Base-by-base conservation (phyloP, 2,888 invertebrate species). In the Mythimna pallens region DNA sequence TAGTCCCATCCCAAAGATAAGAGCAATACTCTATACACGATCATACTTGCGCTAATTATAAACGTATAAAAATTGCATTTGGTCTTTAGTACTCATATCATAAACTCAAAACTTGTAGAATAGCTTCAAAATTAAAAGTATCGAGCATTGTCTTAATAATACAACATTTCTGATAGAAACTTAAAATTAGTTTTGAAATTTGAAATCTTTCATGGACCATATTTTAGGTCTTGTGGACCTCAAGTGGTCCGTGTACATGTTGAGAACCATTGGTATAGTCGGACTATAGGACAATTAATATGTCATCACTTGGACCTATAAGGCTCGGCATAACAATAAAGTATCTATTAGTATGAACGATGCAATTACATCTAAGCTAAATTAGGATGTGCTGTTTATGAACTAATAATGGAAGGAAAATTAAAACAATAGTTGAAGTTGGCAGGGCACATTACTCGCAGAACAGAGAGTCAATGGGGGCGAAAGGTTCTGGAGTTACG, bases 271-370 rank as follows among this genome's bases (percentile, higher is more conserved):
- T n/a, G 34, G 8, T 5, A 10, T 58, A 67, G 57, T 47, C 58
- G 55, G 55, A 70, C 82, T 82, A 65, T 61, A 22, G 68, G 68
- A 68, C 83, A 83, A 83, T 81, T 83, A 81, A 76, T 81, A 76
- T 40, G 68, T 55, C 68, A 71, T 62, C 80, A 80, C 76, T 83
- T 70, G 47, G 65, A 52, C 70, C 55, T 75, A 65, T 75, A 82
- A 58, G 81, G 81, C 50, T 55, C 10, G 50, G 25, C 47, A 30
- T 57, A 61, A 82, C 75, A 68, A 75, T 79, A 70, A 62, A 34
- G 61, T 50, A 34, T 65, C 66, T 73, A 66, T 76, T 73, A 55
- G 22, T 64, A 73, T 47, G 65, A 65, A 69, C 40, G 34, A 72
- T 67, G 54, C 20, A 63, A 47, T 47, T 54, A 47, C 22, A 22